Base-by-base conservation (phyloP, 2,888 invertebrate genomes). In the Noctuana brunneofusca region DNA sequence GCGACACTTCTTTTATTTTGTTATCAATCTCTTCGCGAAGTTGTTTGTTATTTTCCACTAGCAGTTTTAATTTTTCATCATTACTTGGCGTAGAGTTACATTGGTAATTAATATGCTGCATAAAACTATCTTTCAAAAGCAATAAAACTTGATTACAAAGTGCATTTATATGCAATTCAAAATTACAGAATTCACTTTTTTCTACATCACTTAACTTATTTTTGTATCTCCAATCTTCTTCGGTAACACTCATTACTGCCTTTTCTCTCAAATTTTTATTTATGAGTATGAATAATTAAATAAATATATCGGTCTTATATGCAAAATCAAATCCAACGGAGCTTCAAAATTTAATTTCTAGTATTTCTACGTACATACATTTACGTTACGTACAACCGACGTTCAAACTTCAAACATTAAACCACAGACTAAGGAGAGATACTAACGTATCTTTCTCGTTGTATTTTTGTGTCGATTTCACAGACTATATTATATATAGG, bases 11-110 rank as follows among this genome's bases (percentile, higher is more conserved):
- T 63, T 81, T 77, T 41, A 80, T 38, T 76, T 83, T 86, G 32
- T 30, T 65, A 12, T 85, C 87, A 38, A 89, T 82, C 52, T 84
- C 78, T 53, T 75, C 70, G 18, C 80, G 78, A 43, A 88, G 50
- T 46, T 79, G 72, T 69, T 79, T 86, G 70, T 90, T 91, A 63
- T 65, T 74, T 52, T 88, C 87, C 16, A 74, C 65, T 3, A 87
- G 64, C 30, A 64, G 64, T 71, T 76, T 80, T 0, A 89, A 66
- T 63, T 87, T 81, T 53, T 85, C 80, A 18, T 89, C 84, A 65
- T 80, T 76, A 66, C 71, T 81, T 65, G 71, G 71, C 24, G 67
- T 60, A 16, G 68, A 60, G 58, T 24, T 56, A 14, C 49, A 70
- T 64, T 72, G 74, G 32, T 68, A 72, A 53, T 71, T 72, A 46